Conservation (phyloP, 1,140 invertebrate genomes). For the Drusus annulatus region DNA sequence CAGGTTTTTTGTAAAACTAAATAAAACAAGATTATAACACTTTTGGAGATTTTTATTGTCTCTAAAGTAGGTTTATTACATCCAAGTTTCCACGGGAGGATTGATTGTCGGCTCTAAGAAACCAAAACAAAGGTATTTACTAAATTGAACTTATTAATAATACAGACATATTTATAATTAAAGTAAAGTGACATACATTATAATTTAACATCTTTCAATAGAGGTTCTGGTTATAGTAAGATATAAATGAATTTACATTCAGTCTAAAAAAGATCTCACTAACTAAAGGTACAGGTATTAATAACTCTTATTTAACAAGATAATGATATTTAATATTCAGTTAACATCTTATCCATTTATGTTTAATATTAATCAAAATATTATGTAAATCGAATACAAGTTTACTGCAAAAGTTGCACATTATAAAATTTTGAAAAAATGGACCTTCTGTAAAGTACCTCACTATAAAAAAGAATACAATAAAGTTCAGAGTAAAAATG, state of each 20-base stretch:
- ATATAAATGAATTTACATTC: neutral
- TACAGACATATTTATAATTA: no score
- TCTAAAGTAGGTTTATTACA: conserved; percentile 3
- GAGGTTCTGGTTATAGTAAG: neutral
- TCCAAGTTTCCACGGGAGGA: neutral
- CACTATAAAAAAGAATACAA: no score
- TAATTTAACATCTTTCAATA: neutral
- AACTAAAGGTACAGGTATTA: conserved; percentile 1
- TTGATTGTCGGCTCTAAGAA: conserved; percentile 20
- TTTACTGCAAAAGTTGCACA: conserved; percentile 16
- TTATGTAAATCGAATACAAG: conserved; percentile 2
- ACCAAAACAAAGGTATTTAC: no score
- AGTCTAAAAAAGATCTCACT: conserved; percentile 25
- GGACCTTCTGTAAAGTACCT: neutral
- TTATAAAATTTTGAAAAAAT: conserved; percentile 22
- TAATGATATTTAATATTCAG: no score
- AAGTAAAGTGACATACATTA: no score
- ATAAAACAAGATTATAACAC: no score
- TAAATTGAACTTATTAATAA: no score
- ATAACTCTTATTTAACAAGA: neutral
- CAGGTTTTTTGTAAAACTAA: no score
- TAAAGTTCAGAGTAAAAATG: no score
- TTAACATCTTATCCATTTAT: neutral
- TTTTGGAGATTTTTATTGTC: conserved; percentile 8
- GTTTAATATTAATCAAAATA: conserved; percentile 3